Evolutionary conservation across 2,888 invertebrate genomes (phyloP).

Genomic region (Harpagoxenus sublaevis): DNA sequence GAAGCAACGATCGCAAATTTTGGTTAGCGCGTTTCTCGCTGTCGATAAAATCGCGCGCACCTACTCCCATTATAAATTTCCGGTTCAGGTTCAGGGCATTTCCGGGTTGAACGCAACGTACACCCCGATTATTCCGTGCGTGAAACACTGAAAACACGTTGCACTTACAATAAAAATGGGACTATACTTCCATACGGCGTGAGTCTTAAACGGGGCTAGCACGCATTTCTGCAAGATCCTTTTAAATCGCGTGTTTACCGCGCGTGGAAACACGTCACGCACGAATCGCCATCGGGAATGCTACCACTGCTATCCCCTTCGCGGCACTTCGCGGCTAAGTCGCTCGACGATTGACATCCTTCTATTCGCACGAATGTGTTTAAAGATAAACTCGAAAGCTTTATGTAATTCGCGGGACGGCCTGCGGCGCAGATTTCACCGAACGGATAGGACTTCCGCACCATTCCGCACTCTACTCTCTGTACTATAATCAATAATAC

Average conservation of each 20-base stretch:
- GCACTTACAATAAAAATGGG: slow-evolving; percentile 63
- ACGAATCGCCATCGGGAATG: background rate
- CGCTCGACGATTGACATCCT: background rate
- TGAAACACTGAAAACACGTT: background rate
- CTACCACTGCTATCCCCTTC: background rate
- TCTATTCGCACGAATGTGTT: background rate
- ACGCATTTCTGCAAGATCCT: slow-evolving; percentile 72
- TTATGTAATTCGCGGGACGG: background rate
- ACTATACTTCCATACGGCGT: slow-evolving; percentile 33
- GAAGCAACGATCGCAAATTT: background rate
- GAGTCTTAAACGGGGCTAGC: slow-evolving; percentile 57
- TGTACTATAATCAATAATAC: slow-evolving; percentile 59
- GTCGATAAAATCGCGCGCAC: background rate
- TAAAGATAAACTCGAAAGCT: background rate
- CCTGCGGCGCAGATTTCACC: background rate
- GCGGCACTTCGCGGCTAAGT: background rate
- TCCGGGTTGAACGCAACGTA: slow-evolving; percentile 30
- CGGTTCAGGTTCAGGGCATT: slow-evolving; percentile 48
- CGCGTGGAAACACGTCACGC: background rate
- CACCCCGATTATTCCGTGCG: background rate
- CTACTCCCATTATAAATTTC: slow-evolving; percentile 32
- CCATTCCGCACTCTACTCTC: background rate
- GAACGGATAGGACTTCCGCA: background rate
- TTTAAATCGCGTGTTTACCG: slow-evolving; percentile 65
- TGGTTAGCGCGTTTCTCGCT: background rate